Base-by-base conservation (phyloP, 2,113 vertebrate species). In the Catagonus wagneri region DNA sequence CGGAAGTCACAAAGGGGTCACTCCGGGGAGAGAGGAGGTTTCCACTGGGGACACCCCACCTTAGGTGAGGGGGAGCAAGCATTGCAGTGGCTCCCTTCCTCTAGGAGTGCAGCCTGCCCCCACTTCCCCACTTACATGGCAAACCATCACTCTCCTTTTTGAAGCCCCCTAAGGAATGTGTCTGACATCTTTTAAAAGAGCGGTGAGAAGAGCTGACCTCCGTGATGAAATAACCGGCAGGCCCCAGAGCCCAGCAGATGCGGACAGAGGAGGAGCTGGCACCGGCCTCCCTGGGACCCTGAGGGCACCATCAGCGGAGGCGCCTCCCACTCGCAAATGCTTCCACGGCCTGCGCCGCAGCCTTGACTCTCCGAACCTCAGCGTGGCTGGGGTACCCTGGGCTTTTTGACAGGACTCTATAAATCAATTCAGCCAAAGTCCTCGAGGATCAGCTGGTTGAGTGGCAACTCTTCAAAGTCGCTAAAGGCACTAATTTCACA, bases 401-500 rank as follows among this genome's bases (percentile, higher is more conserved):
- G 52, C 25, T 92, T 75, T 56, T 13, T 25, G 44, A 87, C 52
- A n/a, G 36, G 36, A 69, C 58, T 69, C 39, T 76, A 81, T 76
- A 81, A 19, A 19, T 85, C n/a, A 89, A 52, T 4, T 74, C 84
- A 52, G 66, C 6, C 44, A 90, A 52, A 63, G 72, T 19, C 36
- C 22, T 25, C 81, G 81, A 84, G 10, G 15, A 93, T 66, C 36
- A 11, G 13, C 22, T 68, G 79, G 44, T 12, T 71, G 39, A 92
- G 93, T 39, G n/a, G 39, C 25, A 94, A 50, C 27, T 89, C 50
- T 80, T 89, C 25, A 13, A 94, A 61, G 39, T 84, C 56, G 50
- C 65, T n/a, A 69, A 66, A 66, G 69, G 66, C n/a, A 93, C 27
- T 58, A n/a, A 78, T 78, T 86, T 92, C 68, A 91, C 19, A 88